Base-by-base conservation (phyloP, 2,888 invertebrate species). In the Cephonodes hylas region DNA sequence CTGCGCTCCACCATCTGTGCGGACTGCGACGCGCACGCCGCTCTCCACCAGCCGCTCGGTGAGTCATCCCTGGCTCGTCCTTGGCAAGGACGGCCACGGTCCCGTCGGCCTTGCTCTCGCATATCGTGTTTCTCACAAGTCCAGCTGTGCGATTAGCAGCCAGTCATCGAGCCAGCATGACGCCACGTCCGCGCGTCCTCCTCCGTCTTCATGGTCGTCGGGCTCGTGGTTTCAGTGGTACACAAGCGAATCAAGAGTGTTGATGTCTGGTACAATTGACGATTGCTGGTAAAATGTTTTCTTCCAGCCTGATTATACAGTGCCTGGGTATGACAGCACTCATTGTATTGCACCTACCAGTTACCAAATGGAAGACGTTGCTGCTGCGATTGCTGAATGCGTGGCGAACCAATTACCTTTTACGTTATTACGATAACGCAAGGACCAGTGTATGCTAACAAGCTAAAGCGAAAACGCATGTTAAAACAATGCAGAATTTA, bases 1-100 rank as follows among this genome's bases (percentile, higher is more conserved):
- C 82, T 91, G 79, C 91, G 95, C 70, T 94, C 93, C 69, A 85
- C 93, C 61, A 87, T 91, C 70, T 90, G 92, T 82, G 88, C 91
- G 1, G 91, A 91, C 77, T 91, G 92, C 78, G 92, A 91, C 82
- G 88, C 89, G 60, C 91, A 91, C 79, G 85, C 91, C 65, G 85
- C 90, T 27, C 82, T 86, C 7, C 91, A 89, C 74, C 91, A 91
- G 77, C 90, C 91, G 23, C 85, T 88, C 64, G 91, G 91, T 91
- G 83, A 91, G 91, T 91, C 83, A 84, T 73, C 77, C 67, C 68
- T 75, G 75, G 72, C 70, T 67, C 72, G 82, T 76, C 83, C 83
- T 83, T 79, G 80, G 68, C 78, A 81, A 85, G 84, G 86, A 75
- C 84, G 70, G 68, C 65, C 64, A 65, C 58, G 59, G 59, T 72